A percentile compares a stretch with the other conserved stretches of the same genome.
Conservation (phyloP, 2,888 invertebrate genomes). For the Allygus modestus region DNA sequence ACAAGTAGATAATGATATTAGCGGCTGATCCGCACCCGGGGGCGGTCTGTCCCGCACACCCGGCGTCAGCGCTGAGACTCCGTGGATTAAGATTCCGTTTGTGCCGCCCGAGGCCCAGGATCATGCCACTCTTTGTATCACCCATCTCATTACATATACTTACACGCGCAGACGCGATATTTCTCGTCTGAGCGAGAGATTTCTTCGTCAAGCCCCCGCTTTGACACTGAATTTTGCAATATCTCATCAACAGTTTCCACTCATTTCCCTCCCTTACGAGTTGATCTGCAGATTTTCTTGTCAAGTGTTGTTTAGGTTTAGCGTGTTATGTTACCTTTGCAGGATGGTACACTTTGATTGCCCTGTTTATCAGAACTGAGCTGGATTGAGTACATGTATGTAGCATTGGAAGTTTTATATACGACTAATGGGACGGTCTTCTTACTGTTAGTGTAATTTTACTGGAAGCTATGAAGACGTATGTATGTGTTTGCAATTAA, state of each 20-base stretch:
- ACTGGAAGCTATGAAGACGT: no score
- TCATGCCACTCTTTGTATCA: conserved; percentile 48
- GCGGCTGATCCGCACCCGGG: conserved; percentile 2
- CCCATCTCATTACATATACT: conserved; percentile 32
- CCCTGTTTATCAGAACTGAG: neutral
- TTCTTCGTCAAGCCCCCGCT: conserved; percentile 20
- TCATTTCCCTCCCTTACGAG: conserved; percentile 14
- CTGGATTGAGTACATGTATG: no score
- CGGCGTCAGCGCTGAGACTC: conserved; percentile 2
- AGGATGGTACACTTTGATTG: neutral
- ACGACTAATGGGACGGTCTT: no score
- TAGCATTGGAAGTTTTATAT: no score
- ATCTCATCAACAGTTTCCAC: conserved; percentile 14
- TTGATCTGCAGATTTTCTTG: conserved; percentile 15
- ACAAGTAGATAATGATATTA: conserved; percentile 48
- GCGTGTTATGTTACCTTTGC: neutral
- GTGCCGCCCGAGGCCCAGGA: neutral
- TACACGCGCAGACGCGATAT: conserved; percentile 27
- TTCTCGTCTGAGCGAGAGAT: conserved; percentile 3
- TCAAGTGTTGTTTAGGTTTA: neutral
- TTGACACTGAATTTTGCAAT: conserved; percentile 34
- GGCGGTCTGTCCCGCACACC: conserved; percentile 7
- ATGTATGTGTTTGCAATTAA: no score
- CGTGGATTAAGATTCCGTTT: conserved; percentile 52
- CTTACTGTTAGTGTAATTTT: no score